Evolutionary conservation across 2,113 vertebrate species (phyloP).

Genomic region (Actenoides lindsayi): DNA sequence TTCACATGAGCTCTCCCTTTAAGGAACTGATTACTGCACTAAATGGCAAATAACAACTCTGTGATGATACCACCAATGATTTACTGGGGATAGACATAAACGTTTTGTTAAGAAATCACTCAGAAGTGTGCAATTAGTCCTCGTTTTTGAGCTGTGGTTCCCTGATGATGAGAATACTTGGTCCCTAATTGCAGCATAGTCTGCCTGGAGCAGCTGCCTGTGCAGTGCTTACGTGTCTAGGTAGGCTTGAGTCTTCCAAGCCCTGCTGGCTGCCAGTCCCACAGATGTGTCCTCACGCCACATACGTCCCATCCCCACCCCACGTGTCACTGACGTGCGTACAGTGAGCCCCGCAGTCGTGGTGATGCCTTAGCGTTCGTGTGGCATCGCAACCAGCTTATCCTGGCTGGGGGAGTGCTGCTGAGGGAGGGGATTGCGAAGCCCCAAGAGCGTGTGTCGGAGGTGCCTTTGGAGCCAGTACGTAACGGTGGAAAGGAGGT

Average conservation of each 20-base stretch:
- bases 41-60: background rate
- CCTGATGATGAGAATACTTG: rapidly evolving
- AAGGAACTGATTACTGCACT: background rate
- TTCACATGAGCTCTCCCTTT: background rate
- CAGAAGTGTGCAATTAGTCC: rapidly evolving
- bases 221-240: background rate
- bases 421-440: background rate
- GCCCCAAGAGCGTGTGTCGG: rapidly evolving
- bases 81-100: background rate
- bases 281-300: rapidly evolving
- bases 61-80: background rate
- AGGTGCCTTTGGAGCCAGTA: rapidly evolving
- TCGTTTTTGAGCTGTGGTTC: background rate
- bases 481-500: rapidly evolving
- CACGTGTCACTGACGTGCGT: rapidly evolving
- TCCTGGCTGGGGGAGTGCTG: background rate
- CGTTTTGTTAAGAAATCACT: rapidly evolving
- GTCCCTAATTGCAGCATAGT: rapidly evolving
- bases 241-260: background rate
- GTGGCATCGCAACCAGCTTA: rapidly evolving
- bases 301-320: rapidly evolving
- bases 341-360: background rate
- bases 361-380: rapidly evolving
- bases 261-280: background rate
- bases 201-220: background rate